Evolutionary conservation across 2,797 vertebrate genomes (phyloP), one percentile per base, ranked within the genome.

Genomic region (Coregonus suidteri): DNA sequence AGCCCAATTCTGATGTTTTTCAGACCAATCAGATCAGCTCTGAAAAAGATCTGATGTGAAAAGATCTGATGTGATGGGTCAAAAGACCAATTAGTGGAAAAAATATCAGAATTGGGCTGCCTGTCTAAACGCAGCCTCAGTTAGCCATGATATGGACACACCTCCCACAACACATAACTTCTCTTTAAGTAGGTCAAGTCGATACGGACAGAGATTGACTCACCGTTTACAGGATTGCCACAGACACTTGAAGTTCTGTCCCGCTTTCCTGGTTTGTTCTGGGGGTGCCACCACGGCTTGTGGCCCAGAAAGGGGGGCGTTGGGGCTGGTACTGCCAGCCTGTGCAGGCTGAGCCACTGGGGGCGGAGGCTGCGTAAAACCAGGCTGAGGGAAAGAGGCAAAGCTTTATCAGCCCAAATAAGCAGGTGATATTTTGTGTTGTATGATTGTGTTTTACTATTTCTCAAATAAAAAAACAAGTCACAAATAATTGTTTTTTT

Each of bases 161-260:
- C 20, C 59, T 30, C 9, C 20, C 6, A 25, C 9, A 64, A 20
- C 64, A n/a, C 2, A n/a, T n/a, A 41, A 6, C 16, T 35, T 18
- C 66, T 67, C 65, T 35, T 5, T 6, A 34, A 68, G 34, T 68
- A 15, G 9, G 20, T 64, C 18, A n/a, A 18, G 14, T 31, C 31
- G 6, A 34, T 16, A 34, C 9, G 56, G 4, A 41, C 6, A 20
- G 18, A 11, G n/a, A 0, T 69, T 11, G 53, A 68, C 87, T 88
- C 93, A 99, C 98, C 97, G 96, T 97, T 96, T 99, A 94, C 98
- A 99, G 82, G 97, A 95, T 74, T 98, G 97, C 98, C 98, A 99
- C 80, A 99, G 94, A 96, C 98, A 99, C 95, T 97, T 99, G 93
- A 99, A 99, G 93, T 98, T 98, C 92, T 99, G 98, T 88, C 97